Conservation (phyloP, 1,140 invertebrate genomes). For the Pogonognathellus flavescens region DNA sequence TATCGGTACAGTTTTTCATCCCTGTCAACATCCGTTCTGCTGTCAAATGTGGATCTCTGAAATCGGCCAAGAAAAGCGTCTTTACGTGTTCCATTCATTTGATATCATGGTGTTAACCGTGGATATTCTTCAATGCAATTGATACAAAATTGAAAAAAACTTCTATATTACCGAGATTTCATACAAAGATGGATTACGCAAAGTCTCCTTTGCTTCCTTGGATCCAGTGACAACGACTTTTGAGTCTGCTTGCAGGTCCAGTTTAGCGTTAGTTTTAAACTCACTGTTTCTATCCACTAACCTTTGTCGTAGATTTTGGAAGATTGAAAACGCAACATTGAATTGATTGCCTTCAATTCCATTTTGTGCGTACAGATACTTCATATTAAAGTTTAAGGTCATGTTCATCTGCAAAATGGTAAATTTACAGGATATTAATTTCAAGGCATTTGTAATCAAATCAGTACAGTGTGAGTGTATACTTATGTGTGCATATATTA, state of each 20-base stretch:
- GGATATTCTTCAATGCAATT: too few relatives aligned
- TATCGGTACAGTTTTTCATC: neutral
- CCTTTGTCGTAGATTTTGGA: too few relatives aligned
- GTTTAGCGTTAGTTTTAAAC: neutral
- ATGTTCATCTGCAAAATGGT: neutral
- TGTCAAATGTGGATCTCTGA: too few relatives aligned
- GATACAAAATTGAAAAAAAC: too few relatives aligned
- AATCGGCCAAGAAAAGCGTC: too few relatives aligned
- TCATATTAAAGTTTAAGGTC: slow-evolving; percentile 10
- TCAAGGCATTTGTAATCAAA: too few relatives aligned
- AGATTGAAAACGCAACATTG: neutral
- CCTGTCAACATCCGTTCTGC: too few relatives aligned
- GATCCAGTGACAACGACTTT: neutral
- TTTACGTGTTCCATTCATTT: too few relatives aligned
- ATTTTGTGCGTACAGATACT: neutral
- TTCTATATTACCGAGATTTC: neutral
- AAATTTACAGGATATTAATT: too few relatives aligned
- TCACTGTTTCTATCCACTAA: neutral
- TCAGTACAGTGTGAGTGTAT: too few relatives aligned
- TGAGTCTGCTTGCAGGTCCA: neutral
- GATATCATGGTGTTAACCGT: too few relatives aligned
- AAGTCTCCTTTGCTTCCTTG: neutral
- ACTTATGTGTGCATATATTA: too few relatives aligned
- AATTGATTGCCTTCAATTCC: neutral
- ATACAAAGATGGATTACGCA: neutral